phyloP scores from a whole-genome alignment of 2,113 vertebrate genomes.

The Vulpes lagopus region DNA sequence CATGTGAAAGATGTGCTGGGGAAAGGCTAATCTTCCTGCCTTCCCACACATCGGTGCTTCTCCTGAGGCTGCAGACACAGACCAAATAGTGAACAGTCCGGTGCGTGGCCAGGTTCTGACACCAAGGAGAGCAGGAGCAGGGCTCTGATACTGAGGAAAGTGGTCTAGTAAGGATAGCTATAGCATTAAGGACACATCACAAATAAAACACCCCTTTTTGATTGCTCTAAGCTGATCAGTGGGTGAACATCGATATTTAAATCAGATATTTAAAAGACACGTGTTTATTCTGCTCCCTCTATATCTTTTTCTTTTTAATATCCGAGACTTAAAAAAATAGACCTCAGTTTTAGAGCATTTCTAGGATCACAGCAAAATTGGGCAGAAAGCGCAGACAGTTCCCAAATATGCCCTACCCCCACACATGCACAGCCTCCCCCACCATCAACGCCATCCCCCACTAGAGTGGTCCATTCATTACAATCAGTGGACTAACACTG shows the following conservation, averaged over 20 bases:
- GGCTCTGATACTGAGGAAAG: not conserved
- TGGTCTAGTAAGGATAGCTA: not conserved
- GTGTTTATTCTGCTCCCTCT: not conserved
- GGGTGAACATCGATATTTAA: not conserved
- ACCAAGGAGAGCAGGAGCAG: not conserved
- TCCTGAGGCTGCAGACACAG: not conserved
- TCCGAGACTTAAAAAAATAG: not conserved
- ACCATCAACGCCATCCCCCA: not conserved
- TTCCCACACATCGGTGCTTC: not conserved
- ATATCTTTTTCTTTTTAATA: not conserved
- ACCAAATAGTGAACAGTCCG: not conserved
- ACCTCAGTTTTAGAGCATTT: not conserved
- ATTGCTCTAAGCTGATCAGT: not conserved
- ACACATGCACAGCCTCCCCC: too few species aligned
- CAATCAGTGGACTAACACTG: not conserved
- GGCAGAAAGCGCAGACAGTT: not conserved
- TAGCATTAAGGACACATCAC: not conserved
- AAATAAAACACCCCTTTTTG: not conserved
- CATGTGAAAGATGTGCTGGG: not conserved
- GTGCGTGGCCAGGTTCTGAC: not conserved
- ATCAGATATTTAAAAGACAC: conserved; percentile 1
- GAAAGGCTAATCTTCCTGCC: not conserved
- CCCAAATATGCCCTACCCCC: not conserved
- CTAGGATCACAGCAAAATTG: not conserved
- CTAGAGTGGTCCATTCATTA: not conserved